Evolutionary conservation across 2,888 invertebrate species (phyloP).

Genomic region (Rotaria macrura): DNA sequence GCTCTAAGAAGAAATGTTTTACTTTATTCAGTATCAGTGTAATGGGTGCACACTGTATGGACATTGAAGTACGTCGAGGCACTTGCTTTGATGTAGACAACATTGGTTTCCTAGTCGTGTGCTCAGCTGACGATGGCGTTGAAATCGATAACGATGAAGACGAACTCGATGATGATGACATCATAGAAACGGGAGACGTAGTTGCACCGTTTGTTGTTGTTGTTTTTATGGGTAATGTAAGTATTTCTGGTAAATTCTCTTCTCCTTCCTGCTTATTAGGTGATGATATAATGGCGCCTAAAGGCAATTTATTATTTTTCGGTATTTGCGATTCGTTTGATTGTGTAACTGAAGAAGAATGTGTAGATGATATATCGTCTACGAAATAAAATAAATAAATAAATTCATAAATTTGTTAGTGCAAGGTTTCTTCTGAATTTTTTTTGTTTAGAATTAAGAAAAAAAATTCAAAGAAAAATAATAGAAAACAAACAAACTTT

Average conservation of each 20-base stretch:
- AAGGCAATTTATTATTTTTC: neutral
- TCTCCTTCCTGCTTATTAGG: neutral
- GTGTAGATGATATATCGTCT: neutral
- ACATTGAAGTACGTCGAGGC: neutral
- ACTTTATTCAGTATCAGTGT: conserved; percentile 11
- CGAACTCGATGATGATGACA: neutral
- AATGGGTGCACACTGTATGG: neutral
- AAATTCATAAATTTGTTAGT: no score
- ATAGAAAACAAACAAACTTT: neutral
- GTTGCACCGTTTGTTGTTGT: neutral
- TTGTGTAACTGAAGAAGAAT: neutral
- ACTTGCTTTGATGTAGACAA: neutral
- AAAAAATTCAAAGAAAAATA: no score
- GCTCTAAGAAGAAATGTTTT: neutral
- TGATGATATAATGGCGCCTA: neutral
- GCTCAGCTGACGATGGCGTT: neutral
- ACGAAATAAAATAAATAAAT: no score
- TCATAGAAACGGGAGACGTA: neutral
- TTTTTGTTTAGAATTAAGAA: no score
- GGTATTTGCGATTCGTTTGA: neutral
- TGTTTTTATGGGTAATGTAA: neutral
- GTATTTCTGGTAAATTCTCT: neutral
- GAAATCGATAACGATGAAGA: neutral
- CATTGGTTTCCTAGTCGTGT: neutral
- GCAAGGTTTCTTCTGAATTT: no score